Evolutionary conservation across 2,113 vertebrate genomes (phyloP).

Genomic region (Cyprinus carpio): DNA sequence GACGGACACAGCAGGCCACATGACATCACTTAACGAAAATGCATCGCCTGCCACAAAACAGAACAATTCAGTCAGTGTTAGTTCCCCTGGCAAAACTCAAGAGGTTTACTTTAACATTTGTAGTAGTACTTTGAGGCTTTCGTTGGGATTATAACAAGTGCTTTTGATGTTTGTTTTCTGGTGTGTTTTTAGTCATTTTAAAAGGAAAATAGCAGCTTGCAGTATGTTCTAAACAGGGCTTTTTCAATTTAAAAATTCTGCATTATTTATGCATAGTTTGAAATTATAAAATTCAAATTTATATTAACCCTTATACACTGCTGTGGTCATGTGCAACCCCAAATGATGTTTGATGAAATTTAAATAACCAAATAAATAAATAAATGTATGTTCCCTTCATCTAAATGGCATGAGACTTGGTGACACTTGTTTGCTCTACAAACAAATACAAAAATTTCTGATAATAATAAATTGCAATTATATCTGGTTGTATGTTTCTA

Average conservation of each 20-base stretch:
- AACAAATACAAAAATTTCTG: no score
- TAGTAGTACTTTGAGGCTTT: conserved; percentile 33
- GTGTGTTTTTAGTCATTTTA: conserved; percentile 8
- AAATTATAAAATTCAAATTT: neutral
- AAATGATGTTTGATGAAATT: neutral
- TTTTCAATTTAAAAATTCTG: neutral
- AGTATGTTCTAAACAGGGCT: neutral
- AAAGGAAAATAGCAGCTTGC: neutral
- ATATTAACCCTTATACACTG: neutral
- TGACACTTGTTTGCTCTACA: no score
- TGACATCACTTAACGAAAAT: conserved; percentile 77
- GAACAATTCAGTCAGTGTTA: conserved; percentile 65
- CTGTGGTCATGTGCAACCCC: neutral
- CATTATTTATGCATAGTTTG: neutral
- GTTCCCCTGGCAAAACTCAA: conserved; percentile 64
- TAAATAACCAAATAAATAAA: neutral
- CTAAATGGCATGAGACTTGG: no score
- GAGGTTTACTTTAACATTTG: conserved; percentile 61
- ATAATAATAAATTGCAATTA: neutral
- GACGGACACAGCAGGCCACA: conserved; percentile 69
- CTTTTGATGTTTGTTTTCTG: conserved; percentile 27
- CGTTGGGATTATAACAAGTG: neutral
- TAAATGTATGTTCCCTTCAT: no score
- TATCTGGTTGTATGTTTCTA: neutral
- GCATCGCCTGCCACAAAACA: conserved; percentile 73